A percentile compares a stretch with the other conserved stretches of the same genome.
Evolutionary conservation across 1,140 invertebrate genomes (phyloP).

Genomic region (Orchestia grillus): DNA sequence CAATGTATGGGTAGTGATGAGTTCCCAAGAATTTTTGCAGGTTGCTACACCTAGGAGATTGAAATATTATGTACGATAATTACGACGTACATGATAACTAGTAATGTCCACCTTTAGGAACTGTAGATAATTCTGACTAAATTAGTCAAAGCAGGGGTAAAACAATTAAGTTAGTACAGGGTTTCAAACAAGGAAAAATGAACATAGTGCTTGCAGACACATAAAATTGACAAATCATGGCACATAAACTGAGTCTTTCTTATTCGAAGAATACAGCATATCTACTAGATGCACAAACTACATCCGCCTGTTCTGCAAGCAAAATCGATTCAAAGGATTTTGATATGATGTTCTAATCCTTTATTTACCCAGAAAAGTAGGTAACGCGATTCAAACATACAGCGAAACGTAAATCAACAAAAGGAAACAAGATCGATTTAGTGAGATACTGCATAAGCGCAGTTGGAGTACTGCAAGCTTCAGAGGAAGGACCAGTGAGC

Average conservation of each 20-base stretch:
- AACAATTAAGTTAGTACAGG: not conserved
- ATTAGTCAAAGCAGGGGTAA: not conserved
- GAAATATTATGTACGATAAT: not conserved
- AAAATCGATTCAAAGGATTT: not conserved
- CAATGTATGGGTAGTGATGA: not conserved
- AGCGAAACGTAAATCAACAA: not conserved
- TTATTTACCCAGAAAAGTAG: not conserved
- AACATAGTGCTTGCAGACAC: not conserved
- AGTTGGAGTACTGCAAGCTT: not conserved
- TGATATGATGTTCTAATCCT: not conserved
- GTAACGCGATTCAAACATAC: not conserved
- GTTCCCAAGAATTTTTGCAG: not conserved
- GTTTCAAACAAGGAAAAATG: not conserved
- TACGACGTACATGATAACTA: not conserved
- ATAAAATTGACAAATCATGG: not conserved
- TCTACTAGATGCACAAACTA: not conserved
- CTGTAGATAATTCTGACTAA: not conserved
- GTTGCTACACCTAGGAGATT: not conserved
- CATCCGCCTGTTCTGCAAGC: not conserved
- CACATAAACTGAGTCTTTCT: not conserved
- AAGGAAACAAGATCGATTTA: not conserved
- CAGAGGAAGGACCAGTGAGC: not conserved
- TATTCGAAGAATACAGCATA: not conserved
- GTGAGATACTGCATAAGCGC: not conserved
- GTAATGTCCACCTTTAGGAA: not conserved